Base-by-base conservation (phyloP, 64 coral and sea anemone genomes). In the Montipora efflorescens region DNA sequence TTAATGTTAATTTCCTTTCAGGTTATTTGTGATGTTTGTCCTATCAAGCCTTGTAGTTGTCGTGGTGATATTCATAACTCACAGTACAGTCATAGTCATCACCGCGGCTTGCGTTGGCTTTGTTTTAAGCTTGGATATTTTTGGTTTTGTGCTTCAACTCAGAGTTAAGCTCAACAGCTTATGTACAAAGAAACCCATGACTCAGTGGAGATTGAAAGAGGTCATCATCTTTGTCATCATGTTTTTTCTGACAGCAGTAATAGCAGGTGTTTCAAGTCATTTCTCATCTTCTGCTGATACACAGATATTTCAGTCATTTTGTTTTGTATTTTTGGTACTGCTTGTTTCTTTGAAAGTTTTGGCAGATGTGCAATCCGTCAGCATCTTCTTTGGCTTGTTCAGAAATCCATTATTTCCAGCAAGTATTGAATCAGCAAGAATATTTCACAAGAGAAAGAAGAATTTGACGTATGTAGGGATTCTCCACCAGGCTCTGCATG, bases 361-460 rank as follows among this genome's bases (percentile, higher is more conserved):
- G 47, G 94, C 86, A 49, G 98, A 99, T 69, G 0, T 94, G 0
- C 98, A 99, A 59, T 62, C 89, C 69, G 95, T 99, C 18, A 96
- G 96, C 85, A 74, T 96, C 22, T 47, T 96, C 7, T 87, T 90
- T 87, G 96, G 96, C 28, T 78, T 99, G 19, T 68, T 96, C 11
- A 88, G 98, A 83, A 99, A 99, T 62, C 98, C 98, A 64, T 71
- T 99, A 5, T 99, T 71, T 20, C 95, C 95, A 21, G 84, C 78
- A 44, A 96, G 89, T 70, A 88, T 92, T 78, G 73, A 96, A 14
- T 93, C 92, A 77, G 76, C 78, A n/a, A n/a, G 52, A 18, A 51
- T 9, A 5, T 96, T 99, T 87, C 78, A 90, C 13, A 89, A 82
- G 48, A 94, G 86, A 66, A 96, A 99, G 49, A 73, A 28, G 12